Conservation (phyloP, 2,113 vertebrate genomes). For the Brachionichthys hirsutus region DNA sequence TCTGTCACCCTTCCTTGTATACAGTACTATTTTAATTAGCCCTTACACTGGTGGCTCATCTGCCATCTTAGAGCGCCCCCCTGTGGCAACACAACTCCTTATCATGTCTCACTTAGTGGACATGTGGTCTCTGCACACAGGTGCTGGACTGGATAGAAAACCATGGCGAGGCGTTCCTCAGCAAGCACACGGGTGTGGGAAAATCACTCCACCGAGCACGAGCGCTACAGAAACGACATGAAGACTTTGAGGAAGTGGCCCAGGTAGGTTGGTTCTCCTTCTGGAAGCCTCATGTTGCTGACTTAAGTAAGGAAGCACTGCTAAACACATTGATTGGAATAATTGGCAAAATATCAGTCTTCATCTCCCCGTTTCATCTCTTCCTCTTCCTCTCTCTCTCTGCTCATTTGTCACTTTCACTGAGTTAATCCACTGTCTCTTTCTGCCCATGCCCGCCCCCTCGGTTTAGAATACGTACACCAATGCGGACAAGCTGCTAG, state of each 20-base stretch:
- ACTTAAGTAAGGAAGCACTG: too few relatives aligned
- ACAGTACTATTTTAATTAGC: background rate
- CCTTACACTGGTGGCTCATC: background rate
- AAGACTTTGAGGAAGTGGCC: constrained; percentile 98
- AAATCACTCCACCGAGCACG: constrained; percentile 97
- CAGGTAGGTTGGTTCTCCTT: constrained; percentile 79
- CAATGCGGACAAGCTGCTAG: constrained; percentile 95
- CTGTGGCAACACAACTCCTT: constrained; percentile 5
- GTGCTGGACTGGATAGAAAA: constrained; percentile 99
- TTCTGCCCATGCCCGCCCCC: background rate
- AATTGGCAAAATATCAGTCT: too few relatives aligned
- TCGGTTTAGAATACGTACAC: constrained; percentile 91
- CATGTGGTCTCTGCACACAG: constrained; percentile 67
- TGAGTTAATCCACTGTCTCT: constrained; percentile 19
- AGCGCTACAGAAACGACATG: constrained; percentile 95
- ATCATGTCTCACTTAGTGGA: background rate
- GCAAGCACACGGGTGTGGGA: constrained; percentile 97
- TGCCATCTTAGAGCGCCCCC: constrained; percentile 31
- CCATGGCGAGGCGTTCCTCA: constrained; percentile 97
- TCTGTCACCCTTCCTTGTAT: constrained; percentile 2
- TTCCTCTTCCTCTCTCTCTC: background rate
- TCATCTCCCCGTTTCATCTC: background rate
- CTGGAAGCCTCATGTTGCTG: background rate
- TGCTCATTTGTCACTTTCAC: background rate
- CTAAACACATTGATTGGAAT: too few relatives aligned